Conservation (phyloP, 2,888 invertebrate species). For the Mellilla xanthometata region DNA sequence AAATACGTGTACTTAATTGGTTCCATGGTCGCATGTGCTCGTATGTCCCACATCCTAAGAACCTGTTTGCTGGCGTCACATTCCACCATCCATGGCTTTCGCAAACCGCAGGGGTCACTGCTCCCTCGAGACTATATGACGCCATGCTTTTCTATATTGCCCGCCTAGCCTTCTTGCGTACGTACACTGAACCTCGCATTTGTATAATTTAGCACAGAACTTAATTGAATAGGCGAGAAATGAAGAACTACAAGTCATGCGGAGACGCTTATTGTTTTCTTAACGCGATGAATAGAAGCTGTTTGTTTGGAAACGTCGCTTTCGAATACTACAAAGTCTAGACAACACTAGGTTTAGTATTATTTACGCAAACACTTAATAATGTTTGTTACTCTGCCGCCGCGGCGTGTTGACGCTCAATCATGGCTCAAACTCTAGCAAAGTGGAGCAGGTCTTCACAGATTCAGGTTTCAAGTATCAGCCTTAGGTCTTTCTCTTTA, state of each 20-base stretch:
- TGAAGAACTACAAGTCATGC: constrained; percentile 12
- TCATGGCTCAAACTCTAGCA: constrained; percentile 37
- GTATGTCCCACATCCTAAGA: constrained; percentile 27
- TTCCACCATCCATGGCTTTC: constrained; percentile 41
- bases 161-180: constrained; percentile 31
- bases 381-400: constrained; percentile 40
- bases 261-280: constrained; percentile 8
- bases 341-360: constrained; percentile 15
- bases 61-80: constrained; percentile 27
- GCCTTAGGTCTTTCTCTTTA: constrained; percentile 29
- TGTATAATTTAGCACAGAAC: constrained; percentile 9
- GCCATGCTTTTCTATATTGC: constrained; percentile 43
- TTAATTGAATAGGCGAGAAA: constrained; percentile 15
- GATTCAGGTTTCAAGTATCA: constrained; percentile 29
- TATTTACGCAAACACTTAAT: constrained; percentile 48
- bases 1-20: constrained; percentile 7
- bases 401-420: constrained; percentile 37
- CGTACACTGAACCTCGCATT: constrained; percentile 12
- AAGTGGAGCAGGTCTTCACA: constrained; percentile 36
- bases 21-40: neutral
- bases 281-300: constrained; percentile 6
- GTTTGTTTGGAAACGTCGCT: constrained; percentile 12
- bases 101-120: constrained; percentile 56
- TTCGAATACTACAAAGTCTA: neutral
- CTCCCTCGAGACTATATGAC: constrained; percentile 57